Evolutionary conservation across 92 coral and sea anemone species (phyloP).

Genomic region (Scolanthus callimorphus): DNA sequence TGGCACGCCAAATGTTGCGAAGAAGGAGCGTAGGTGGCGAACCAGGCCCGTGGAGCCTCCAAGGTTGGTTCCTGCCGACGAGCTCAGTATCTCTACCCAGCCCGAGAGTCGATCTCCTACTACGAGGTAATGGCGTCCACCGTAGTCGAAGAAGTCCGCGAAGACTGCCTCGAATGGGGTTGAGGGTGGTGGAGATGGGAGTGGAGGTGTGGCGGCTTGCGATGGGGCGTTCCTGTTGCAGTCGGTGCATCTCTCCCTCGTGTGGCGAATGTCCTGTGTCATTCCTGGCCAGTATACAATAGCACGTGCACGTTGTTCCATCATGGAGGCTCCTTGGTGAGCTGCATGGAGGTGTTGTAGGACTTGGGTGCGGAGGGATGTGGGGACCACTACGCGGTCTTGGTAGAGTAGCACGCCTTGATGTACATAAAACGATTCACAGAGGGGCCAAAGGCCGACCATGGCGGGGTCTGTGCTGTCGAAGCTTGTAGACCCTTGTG

Average conservation of each 20-base stretch:
- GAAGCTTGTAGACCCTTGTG: conserved; percentile 1
- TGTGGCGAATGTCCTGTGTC: conserved; percentile 24
- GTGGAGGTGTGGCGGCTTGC: conserved; percentile 44
- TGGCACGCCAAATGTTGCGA: conserved; percentile 58
- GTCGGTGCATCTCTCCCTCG: conserved; percentile 35
- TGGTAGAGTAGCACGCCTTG: conserved; percentile 52
- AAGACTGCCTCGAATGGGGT: conserved; percentile 64
- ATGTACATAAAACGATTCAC: conserved; percentile 32
- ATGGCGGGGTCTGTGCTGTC: conserved; percentile 8
- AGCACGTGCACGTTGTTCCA: conserved; percentile 55
- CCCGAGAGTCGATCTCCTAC: conserved; percentile 67
- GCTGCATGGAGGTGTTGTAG: conserved; percentile 55
- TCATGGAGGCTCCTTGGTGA: conserved; percentile 51
- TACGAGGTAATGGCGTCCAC: too few species aligned
- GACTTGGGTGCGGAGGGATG: conserved; percentile 32
- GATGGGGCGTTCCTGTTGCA: conserved; percentile 49
- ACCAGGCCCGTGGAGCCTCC: conserved; percentile 54
- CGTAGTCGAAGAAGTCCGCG: conserved; percentile 63
- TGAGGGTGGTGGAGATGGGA: conserved; percentile 46
- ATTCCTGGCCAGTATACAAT: conserved; percentile 43
- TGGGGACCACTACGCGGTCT: conserved; percentile 52
- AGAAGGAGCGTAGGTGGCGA: conserved; percentile 53
- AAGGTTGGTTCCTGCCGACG: conserved; percentile 50
- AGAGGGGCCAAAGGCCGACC: conserved; percentile 14
- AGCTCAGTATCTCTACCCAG: conserved; percentile 61